Evolutionary conservation across 2,888 invertebrate genomes (phyloP).

Genomic region (Microlaimidae sp.): DNA sequence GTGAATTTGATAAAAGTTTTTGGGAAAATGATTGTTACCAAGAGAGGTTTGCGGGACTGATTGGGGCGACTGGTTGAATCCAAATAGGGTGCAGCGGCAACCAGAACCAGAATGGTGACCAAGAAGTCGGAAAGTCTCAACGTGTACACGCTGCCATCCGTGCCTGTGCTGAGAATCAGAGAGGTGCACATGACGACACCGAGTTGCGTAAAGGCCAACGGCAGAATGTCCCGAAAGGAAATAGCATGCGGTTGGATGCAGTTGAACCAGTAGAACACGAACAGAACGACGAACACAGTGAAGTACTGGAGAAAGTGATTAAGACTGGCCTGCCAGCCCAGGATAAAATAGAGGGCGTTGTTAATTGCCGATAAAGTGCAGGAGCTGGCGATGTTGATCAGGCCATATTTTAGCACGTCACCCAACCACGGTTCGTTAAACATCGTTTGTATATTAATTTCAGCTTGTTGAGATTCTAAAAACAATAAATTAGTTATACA

Average conservation of each 20-base stretch:
- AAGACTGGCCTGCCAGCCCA: not conserved
- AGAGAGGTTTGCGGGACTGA: no score
- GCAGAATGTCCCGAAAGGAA: not conserved
- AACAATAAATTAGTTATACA: no score
- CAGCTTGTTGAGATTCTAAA: no score
- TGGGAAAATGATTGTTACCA: no score
- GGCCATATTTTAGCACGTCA: no score
- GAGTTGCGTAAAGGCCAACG: not conserved
- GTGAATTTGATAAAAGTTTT: no score
- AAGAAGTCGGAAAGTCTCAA: not conserved
- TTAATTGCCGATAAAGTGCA: not conserved
- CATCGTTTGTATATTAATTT: no score
- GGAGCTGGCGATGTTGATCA: no score
- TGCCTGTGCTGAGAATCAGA: not conserved
- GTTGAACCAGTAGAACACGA: not conserved
- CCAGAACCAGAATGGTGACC: not conserved
- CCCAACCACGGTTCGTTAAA: no score
- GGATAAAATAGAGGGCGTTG: not conserved
- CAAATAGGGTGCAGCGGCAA: not conserved
- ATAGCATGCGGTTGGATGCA: not conserved
- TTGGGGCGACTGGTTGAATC: no score
- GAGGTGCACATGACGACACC: not conserved
- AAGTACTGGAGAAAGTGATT: not conserved
- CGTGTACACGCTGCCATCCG: constrained; percentile 3
- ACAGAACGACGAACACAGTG: not conserved